Conservation (phyloP, 2,797 vertebrate genomes). For the Cuculus canorus region DNA sequence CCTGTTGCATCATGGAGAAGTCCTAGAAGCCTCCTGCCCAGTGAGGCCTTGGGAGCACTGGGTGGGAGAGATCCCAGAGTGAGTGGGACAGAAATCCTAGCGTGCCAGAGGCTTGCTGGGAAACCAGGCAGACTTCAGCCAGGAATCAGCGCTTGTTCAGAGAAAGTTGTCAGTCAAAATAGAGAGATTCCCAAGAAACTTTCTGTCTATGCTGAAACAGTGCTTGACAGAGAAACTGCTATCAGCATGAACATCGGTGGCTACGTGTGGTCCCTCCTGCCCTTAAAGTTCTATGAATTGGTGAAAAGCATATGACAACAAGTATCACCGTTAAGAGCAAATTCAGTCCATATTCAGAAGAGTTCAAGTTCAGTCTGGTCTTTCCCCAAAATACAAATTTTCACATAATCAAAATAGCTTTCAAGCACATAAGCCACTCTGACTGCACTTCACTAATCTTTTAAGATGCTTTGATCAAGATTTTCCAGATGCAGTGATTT, state of each 20-base stretch:
- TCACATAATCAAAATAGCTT: not conserved
- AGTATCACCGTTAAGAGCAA: not conserved
- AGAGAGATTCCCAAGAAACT: not conserved
- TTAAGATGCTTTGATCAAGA: not conserved
- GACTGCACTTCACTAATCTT: not conserved
- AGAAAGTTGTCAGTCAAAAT: not conserved
- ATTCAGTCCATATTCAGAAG: not conserved
- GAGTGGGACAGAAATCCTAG: not conserved
- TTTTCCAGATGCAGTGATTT: not conserved
- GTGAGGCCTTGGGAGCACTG: not conserved
- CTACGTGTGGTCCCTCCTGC: not conserved
- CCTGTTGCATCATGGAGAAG: not conserved
- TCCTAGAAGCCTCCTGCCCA: not conserved
- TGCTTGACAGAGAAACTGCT: not conserved
- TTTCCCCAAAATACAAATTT: not conserved
- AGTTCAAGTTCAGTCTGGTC: not conserved
- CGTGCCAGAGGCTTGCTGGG: not conserved
- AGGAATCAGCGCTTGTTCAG: not conserved
- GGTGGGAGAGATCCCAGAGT: not conserved
- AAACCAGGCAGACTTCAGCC: not conserved
- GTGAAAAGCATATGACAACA: not conserved
- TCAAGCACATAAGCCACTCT: not conserved
- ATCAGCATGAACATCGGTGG: not conserved
- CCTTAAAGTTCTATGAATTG: not conserved
- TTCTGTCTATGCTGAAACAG: not conserved